phyloP scores from a whole-genome alignment of 2,888 invertebrate species.

The Phalera bucephala region DNA sequence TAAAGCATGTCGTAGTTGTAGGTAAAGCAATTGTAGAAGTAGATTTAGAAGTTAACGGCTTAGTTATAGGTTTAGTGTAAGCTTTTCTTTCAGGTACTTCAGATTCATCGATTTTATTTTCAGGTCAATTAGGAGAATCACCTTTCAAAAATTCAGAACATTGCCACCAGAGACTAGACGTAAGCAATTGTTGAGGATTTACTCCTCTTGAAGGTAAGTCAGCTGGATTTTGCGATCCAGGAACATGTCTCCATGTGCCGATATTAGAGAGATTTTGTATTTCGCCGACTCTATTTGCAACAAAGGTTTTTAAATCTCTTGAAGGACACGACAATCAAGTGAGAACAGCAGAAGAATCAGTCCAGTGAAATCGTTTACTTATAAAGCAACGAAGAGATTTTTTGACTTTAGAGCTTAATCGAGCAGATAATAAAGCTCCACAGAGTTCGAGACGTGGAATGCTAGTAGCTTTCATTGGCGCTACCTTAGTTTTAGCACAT shows the following conservation, averaged over 20 bases:
- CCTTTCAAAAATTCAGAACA: slow-evolving; percentile 7
- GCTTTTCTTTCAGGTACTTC: slow-evolving; percentile 4
- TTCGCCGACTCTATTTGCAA: slow-evolving; percentile 16
- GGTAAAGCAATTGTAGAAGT: not conserved
- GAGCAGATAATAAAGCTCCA: slow-evolving; percentile 3
- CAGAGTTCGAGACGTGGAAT: slow-evolving; percentile 12
- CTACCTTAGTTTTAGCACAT: slow-evolving; percentile 11
- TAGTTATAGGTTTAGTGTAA: not conserved
- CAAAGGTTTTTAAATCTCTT: slow-evolving; percentile 17
- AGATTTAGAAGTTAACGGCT: not conserved
- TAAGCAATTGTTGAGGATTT: slow-evolving; percentile 4
- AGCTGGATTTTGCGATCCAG: slow-evolving; percentile 15
- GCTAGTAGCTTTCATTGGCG: slow-evolving; percentile 10
- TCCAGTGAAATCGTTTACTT: not conserved
- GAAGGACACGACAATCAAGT: slow-evolving; percentile 7
- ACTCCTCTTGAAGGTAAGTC: slow-evolving; percentile 18
- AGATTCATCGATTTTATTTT: not conserved
- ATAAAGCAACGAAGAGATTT: slow-evolving; percentile 3
- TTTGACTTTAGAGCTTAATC: slow-evolving; percentile 6
- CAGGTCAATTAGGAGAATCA: not conserved
- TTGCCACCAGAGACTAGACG: slow-evolving; percentile 10
- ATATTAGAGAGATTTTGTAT: slow-evolving; percentile 12
- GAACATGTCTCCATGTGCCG: slow-evolving; percentile 10
- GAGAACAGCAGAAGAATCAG: slow-evolving; percentile 8
- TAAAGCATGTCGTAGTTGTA: too few species aligned